These are phyloP conservation scores for Abramis brama DNA, from an alignment of 2,113 vertebrate species.

Conservation along the genomic window DNA sequence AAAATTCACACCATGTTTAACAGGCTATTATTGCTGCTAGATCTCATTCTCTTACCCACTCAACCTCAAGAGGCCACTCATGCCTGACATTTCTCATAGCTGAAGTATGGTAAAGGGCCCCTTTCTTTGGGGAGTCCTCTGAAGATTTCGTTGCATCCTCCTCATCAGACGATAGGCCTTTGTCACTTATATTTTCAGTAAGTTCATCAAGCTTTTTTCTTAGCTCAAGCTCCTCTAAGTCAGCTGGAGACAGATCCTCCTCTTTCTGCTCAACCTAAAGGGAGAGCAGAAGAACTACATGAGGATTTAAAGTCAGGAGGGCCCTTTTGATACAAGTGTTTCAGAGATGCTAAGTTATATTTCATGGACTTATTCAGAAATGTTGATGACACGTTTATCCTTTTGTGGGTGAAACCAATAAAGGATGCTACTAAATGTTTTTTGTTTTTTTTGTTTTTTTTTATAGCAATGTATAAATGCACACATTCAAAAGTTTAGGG, in stretches of 20 bases:
- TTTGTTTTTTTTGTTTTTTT: background rate
- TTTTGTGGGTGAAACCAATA: background rate
- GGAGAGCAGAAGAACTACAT: conserved; percentile 65
- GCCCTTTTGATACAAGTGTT: background rate
- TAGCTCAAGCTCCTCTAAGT: conserved; percentile 81
- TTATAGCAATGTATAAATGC: background rate
- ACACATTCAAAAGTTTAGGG: background rate
- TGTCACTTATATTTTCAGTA: conserved; percentile 84
- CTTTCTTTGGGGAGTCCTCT: background rate
- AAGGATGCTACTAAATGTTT: background rate
- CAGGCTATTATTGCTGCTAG: background rate
- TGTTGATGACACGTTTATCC: background rate
- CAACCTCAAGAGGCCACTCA: background rate
- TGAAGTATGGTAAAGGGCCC: background rate
- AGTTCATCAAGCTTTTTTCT: conserved; percentile 83
- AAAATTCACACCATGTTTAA: background rate
- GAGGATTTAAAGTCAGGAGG: background rate
- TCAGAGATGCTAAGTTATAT: background rate
- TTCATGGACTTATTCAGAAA: background rate
- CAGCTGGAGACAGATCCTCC: conserved; percentile 46
- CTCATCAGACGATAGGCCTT: conserved; percentile 82
- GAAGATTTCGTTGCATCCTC: conserved; percentile 42
- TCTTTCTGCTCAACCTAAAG: conserved; percentile 55
- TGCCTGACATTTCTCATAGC: background rate
- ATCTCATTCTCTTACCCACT: conserved; percentile 29